Percentiles rank a stretch among this genome's conserved stretches.
Conservation (phyloP, 2,797 vertebrate genomes). For the Macropodus opercularis region DNA sequence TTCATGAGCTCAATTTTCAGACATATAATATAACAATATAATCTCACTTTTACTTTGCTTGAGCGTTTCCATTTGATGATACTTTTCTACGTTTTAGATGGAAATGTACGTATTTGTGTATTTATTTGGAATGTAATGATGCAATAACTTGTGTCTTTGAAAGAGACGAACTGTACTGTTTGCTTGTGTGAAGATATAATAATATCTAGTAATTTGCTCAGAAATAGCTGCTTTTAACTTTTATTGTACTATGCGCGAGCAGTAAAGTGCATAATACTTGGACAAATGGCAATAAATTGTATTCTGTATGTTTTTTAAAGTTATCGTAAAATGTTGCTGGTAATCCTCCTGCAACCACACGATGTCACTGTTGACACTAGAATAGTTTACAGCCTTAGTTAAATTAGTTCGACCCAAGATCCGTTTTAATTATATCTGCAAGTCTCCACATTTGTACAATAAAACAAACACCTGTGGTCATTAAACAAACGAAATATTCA, state of each 20-base stretch:
- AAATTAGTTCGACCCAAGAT: not conserved
- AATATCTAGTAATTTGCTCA: too few relatives aligned
- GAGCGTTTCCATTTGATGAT: not conserved
- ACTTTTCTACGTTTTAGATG: not conserved
- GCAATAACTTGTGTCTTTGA: too few relatives aligned
- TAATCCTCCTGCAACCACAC: conserved; percentile 26
- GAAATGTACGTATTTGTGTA: not conserved
- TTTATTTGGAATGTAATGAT: not conserved
- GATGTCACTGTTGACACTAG: conserved; percentile 48
- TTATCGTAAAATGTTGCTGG: not conserved
- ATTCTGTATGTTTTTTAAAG: too few relatives aligned
- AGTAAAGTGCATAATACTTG: too few relatives aligned
- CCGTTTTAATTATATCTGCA: not conserved
- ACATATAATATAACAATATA: not conserved
- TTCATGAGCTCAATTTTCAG: not conserved
- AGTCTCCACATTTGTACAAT: not conserved
- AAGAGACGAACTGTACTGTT: too few relatives aligned
- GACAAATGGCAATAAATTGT: too few relatives aligned
- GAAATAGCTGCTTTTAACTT: too few relatives aligned
- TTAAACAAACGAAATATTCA: not conserved
- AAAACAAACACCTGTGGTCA: not conserved
- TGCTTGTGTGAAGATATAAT: too few relatives aligned
- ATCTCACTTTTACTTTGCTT: not conserved
- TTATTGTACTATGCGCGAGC: too few relatives aligned
- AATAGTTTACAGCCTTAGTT: conserved; percentile 10